A percentile compares a stretch with the other conserved stretches of the same genome.
Evolutionary conservation across 1,140 invertebrate genomes (phyloP).

Genomic region (Saccostrea echinata): DNA sequence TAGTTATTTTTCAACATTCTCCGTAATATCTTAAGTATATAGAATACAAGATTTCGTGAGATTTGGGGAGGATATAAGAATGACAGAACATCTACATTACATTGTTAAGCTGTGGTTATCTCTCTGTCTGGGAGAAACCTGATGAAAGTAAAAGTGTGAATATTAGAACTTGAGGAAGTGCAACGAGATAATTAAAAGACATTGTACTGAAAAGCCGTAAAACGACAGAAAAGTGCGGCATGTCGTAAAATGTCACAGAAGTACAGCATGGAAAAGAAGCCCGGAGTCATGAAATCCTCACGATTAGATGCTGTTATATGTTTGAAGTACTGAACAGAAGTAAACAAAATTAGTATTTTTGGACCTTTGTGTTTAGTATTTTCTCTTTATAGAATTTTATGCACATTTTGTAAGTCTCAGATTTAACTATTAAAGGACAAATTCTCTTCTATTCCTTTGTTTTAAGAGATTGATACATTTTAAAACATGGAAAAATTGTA

Average conservation of each 20-base stretch:
- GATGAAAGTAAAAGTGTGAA: conserved; percentile 37
- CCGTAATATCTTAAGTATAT: too few relatives aligned
- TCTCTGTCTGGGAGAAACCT: neutral
- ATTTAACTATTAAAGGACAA: too few relatives aligned
- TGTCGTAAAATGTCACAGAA: conserved; percentile 9
- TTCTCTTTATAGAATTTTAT: too few relatives aligned
- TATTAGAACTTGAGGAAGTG: neutral
- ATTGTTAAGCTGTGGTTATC: neutral
- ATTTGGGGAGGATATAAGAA: neutral
- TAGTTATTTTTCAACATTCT: too few relatives aligned
- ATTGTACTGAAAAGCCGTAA: conserved; percentile 1
- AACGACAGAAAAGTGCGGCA: neutral
- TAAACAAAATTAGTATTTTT: too few relatives aligned
- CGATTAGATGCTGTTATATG: neutral
- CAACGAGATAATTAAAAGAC: conserved; percentile 25
- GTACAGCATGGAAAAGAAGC: neutral
- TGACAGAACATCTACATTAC: neutral
- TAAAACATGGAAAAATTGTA: too few relatives aligned
- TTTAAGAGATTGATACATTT: too few relatives aligned
- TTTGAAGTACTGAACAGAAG: too few relatives aligned
- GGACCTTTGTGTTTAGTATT: too few relatives aligned
- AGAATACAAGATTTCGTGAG: neutral
- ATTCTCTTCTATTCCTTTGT: too few relatives aligned
- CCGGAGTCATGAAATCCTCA: neutral
- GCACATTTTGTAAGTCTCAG: too few relatives aligned